These are phyloP conservation scores for Rhogogaster chlorosoma DNA, from an alignment of 2,888 invertebrate species.

Conservation along the genomic window DNA sequence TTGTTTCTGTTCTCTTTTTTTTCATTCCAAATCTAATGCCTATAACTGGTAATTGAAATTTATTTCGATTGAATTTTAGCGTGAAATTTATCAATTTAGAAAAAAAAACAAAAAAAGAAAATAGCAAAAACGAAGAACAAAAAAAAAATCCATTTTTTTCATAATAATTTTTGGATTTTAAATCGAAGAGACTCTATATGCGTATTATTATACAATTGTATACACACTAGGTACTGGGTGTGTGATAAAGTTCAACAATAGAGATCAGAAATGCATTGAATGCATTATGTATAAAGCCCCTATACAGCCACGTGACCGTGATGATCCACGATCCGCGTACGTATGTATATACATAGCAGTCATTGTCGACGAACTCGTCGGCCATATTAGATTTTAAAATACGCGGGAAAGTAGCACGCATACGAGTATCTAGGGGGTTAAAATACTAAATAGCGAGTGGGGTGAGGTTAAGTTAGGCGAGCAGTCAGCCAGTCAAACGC, in stretches of 20 bases:
- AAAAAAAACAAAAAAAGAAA: background rate
- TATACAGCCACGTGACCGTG: slow-evolving; percentile 74
- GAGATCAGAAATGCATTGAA: slow-evolving; percentile 57
- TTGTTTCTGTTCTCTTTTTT: too few species aligned
- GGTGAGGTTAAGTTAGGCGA: background rate
- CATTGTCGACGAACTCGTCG: slow-evolving; percentile 24
- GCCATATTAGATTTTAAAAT: slow-evolving; percentile 73
- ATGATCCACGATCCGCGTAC: background rate
- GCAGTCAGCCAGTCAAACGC: background rate
- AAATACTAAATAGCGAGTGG: background rate
- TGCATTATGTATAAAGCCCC: slow-evolving; percentile 64
- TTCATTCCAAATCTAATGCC: too few species aligned
- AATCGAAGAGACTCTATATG: background rate
- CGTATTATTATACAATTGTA: background rate
- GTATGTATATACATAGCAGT: too few species aligned
- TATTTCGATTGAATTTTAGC: too few species aligned
- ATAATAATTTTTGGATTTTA: background rate
- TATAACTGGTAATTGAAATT: too few species aligned
- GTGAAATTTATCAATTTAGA: background rate
- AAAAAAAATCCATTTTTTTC: background rate
- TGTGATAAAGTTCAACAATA: slow-evolving; percentile 21
- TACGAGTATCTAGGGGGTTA: background rate
- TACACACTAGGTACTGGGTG: background rate
- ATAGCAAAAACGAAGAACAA: background rate
- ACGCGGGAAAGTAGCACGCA: slow-evolving; percentile 62